Conservation (phyloP, 2,113 vertebrate genomes). For the Furnarius figulus region DNA sequence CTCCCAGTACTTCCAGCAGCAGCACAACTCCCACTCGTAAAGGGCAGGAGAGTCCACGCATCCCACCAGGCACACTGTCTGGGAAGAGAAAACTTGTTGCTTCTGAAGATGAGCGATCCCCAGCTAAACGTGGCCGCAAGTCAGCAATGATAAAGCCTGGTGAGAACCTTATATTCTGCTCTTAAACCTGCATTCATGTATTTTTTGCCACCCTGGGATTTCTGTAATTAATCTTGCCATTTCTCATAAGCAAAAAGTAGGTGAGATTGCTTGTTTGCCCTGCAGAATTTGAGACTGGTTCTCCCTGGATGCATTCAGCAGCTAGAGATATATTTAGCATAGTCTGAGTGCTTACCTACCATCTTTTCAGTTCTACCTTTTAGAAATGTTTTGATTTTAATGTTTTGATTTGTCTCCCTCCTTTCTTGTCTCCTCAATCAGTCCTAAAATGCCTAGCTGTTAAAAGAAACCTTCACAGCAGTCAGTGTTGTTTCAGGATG, state of each 20-base stretch:
- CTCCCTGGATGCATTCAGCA: background rate
- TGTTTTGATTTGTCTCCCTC: background rate
- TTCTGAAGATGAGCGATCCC: slow-evolving; percentile 80
- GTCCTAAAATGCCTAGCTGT: background rate
- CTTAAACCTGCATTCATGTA: background rate
- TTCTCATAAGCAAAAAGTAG: background rate
- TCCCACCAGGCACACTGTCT: slow-evolving; percentile 55
- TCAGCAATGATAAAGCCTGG: slow-evolving; percentile 77
- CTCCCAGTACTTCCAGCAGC: slow-evolving; percentile 78
- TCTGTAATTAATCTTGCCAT: background rate
- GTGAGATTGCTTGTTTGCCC: background rate
- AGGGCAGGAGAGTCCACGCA: slow-evolving; percentile 66
- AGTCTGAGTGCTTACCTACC: background rate
- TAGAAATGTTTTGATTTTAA: background rate
- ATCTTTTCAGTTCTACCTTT: background rate
- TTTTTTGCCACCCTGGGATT: background rate
- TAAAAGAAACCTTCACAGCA: background rate
- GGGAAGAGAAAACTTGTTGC: slow-evolving; percentile 87
- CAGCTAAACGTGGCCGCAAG: slow-evolving; percentile 90
- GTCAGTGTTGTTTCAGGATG: background rate
- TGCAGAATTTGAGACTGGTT: background rate
- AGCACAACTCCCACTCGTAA: slow-evolving; percentile 76
- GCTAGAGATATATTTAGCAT: background rate
- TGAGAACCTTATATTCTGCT: slow-evolving; percentile 52
- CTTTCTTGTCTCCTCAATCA: background rate